A percentile compares a stretch with the other conserved stretches of the same genome.
Conservation (phyloP, 2,888 invertebrate species). For the Disparrhopalites patrizii region DNA sequence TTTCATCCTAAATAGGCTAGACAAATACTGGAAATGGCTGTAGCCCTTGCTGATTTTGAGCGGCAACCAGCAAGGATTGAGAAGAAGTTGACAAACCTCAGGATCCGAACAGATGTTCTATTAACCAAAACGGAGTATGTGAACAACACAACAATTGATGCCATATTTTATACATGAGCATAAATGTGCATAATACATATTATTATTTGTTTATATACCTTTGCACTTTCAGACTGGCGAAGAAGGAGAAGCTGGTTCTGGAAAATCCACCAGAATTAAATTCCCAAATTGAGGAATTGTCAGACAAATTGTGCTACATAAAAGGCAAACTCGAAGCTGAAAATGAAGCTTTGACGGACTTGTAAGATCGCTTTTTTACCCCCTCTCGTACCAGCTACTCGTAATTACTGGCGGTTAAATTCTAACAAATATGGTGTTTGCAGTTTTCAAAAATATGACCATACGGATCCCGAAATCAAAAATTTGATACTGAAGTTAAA, state of each 20-base stretch:
- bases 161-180: not conserved
- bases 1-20: too few relatives aligned
- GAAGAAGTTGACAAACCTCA: conserved; percentile 23
- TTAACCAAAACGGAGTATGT: conserved; percentile 9
- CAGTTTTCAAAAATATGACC: conserved; percentile 28
- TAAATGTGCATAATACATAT: not conserved
- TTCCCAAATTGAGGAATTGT: conserved; percentile 2
- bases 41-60: not conserved
- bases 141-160: not conserved
- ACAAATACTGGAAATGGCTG: not conserved
- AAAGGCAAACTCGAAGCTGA: conserved; percentile 22
- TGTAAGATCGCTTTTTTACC: too few relatives aligned
- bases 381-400: too few relatives aligned
- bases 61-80: conserved; percentile 19
- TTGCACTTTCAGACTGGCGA: conserved; percentile 10
- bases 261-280: conserved; percentile 29
- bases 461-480: conserved; percentile 25
- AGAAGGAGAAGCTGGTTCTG: conserved; percentile 13
- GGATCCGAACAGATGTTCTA: conserved; percentile 12
- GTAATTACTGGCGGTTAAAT: too few relatives aligned
- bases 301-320: conserved; percentile 9
- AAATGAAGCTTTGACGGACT: conserved; percentile 20
- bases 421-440: not conserved
- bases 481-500: conserved; percentile 25
- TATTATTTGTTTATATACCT: not conserved